A percentile compares a stretch with the other conserved stretches of the same genome.
These are phyloP conservation scores for Drosophila malerkotliana DNA, from an alignment of 1,140 invertebrate species.

Conservation along the genomic window DNA sequence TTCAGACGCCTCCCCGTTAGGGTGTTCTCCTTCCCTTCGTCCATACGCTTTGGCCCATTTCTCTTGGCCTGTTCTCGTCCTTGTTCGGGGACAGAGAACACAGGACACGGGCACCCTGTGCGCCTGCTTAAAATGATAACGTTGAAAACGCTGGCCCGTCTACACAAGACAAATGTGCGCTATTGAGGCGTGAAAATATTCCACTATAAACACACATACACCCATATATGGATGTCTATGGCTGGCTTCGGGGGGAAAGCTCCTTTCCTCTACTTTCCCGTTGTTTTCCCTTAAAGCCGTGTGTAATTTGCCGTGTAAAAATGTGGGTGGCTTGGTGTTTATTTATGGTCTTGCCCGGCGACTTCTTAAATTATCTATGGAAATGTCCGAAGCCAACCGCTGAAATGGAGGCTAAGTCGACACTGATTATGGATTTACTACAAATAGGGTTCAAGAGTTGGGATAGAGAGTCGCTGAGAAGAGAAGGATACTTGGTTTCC, in stretches of 20 bases:
- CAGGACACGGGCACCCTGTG: constrained; percentile 40
- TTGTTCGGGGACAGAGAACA: constrained; percentile 22
- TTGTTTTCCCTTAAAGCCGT: constrained; percentile 45
- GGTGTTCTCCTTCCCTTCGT: neutral
- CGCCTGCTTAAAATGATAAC: constrained; percentile 80
- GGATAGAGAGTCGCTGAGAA: constrained; percentile 7
- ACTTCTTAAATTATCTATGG: constrained; percentile 48
- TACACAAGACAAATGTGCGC: constrained; percentile 76
- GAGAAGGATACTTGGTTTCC: neutral
- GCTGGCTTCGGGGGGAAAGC: neutral
- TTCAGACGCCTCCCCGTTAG: constrained; percentile 42
- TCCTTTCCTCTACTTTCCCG: constrained; percentile 4
- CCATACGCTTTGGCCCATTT: constrained; percentile 8
- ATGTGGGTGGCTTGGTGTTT: constrained; percentile 57
- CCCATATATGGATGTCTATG: neutral
- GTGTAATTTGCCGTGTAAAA: constrained; percentile 68
- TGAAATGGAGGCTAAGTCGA: constrained; percentile 44
- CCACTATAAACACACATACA: constrained; percentile 72
- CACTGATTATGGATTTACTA: constrained; percentile 42
- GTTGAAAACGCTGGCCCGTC: constrained; percentile 67
- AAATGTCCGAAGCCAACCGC: constrained; percentile 40
- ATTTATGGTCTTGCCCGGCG: constrained; percentile 57
- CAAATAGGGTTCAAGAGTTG: constrained; percentile 3
- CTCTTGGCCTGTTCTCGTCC: constrained; percentile 47
- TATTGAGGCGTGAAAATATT: constrained; percentile 81